Base-by-base conservation (phyloP, 2,888 invertebrate species). In the Neoitamus cyanurus region DNA sequence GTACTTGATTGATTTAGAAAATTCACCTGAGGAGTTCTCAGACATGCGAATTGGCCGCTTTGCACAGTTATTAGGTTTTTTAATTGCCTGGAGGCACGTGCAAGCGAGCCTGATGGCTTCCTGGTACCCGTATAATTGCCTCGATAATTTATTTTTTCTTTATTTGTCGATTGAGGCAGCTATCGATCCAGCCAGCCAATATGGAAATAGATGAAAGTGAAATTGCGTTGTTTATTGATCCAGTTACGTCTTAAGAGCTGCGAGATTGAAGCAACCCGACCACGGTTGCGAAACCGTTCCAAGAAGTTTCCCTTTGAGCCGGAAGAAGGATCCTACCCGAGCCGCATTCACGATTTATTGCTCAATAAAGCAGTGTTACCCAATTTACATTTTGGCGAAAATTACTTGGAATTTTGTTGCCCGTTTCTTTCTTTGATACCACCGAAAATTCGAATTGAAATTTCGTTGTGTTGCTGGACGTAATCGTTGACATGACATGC, bases 1-100 rank as follows among this genome's bases (percentile, higher is more conserved):
- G 30, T 70, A 30, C 70, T 42, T 83, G 83, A 83, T 83, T 83
- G 83, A 83, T 83, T 83, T 70, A 83, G 36, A 36, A n/a, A 69
- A 36, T 25, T 72, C 42, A 83, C 72, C 70, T 83, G 70, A 68
- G 25, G n/a, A 6, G 30, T 46, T 15, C 48, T 78, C 28, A 48
- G 46, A 6, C 28, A 58, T 58, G 58, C 7, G 15, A 58, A 58
- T 58, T 58, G 20, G 58, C 20, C 11, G 58, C 6, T 13, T 42
- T 42, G 58, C 58, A 58, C 58, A 20, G 58, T 58, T 58, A 58
- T 58, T 20, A 6, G 58, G 20, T 58, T 58, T 58, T 34, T 58
- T 58, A 58, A 58, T 58, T 25, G 58, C 58, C 9, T 20, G 15
- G 9, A 58, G 58, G 58, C 58, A 58, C 58, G 58, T 58, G 58